phyloP scores from a whole-genome alignment of 2,113 vertebrate genomes.

The Ovibos moschatus region DNA sequence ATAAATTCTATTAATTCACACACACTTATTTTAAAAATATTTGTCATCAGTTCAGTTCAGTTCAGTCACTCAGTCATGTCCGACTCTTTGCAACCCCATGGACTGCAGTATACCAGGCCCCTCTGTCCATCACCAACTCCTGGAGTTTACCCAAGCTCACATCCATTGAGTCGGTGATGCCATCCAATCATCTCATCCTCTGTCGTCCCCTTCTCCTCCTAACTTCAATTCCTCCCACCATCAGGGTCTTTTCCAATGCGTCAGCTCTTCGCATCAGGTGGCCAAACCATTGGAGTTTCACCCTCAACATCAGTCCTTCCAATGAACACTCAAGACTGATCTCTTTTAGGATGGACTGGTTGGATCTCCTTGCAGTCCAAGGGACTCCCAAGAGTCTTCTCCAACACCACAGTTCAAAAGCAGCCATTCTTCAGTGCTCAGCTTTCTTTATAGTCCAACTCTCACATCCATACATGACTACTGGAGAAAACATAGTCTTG shows the following conservation, averaged over 20 bases:
- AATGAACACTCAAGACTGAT: not conserved
- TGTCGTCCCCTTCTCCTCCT: not conserved
- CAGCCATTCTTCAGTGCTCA: not conserved
- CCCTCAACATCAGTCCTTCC: not conserved
- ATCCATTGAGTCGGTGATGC: not conserved
- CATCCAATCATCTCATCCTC: not conserved
- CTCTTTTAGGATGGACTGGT: not conserved
- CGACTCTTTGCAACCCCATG: not conserved
- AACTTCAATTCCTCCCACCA: not conserved
- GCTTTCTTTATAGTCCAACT: not conserved
- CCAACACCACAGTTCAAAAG: not conserved
- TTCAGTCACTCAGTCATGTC: not conserved
- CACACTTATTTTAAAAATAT: constrained; percentile 5
- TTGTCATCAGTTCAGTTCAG: not conserved
- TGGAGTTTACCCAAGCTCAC: not conserved
- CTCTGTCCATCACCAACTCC: not conserved
- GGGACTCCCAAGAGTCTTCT: not conserved
- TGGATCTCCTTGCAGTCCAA: not conserved
- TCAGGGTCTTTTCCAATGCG: not conserved
- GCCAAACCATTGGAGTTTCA: not conserved
- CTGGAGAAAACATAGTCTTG: not conserved
- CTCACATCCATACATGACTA: not conserved
- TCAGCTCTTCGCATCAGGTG: not conserved
- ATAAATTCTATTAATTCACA: not conserved
- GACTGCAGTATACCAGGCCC: not conserved